Conservation (phyloP, 2,797 vertebrate genomes). For the Pteropus rufus region DNA sequence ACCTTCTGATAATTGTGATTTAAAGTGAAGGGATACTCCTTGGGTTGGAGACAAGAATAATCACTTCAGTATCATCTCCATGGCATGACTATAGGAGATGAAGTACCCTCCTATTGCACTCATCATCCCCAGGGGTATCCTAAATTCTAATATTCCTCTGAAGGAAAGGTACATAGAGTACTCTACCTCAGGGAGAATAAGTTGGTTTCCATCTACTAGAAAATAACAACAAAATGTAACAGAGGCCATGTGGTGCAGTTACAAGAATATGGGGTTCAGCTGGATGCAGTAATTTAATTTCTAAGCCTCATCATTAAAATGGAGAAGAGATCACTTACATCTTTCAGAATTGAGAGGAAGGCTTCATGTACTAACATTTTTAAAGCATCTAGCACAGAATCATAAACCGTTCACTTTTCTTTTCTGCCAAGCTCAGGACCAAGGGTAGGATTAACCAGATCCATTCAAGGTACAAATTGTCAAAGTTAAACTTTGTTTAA, state of each 20-base stretch:
- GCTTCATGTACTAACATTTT: not conserved
- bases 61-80: not conserved
- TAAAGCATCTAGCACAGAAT: not conserved
- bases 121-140: not conserved
- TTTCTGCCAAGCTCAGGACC: not conserved
- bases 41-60: not conserved
- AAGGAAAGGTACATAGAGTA: not conserved
- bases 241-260: not conserved
- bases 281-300: not conserved
- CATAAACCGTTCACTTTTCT: not conserved
- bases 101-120: not conserved
- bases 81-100: not conserved
- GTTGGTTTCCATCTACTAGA: not conserved
- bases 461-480: not conserved
- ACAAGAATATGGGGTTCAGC: not conserved
- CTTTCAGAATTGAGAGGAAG: not conserved
- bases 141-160: not conserved
- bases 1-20: not conserved
- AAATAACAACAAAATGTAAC: conserved; percentile 15
- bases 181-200: not conserved
- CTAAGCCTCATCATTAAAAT: conserved; percentile 28
- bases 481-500: conserved; percentile 41
- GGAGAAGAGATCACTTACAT: not conserved
- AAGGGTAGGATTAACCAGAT: not conserved
- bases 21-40: not conserved